phyloP scores from a whole-genome alignment of 2,113 vertebrate genomes.

The Cricetomys ansorgei region DNA sequence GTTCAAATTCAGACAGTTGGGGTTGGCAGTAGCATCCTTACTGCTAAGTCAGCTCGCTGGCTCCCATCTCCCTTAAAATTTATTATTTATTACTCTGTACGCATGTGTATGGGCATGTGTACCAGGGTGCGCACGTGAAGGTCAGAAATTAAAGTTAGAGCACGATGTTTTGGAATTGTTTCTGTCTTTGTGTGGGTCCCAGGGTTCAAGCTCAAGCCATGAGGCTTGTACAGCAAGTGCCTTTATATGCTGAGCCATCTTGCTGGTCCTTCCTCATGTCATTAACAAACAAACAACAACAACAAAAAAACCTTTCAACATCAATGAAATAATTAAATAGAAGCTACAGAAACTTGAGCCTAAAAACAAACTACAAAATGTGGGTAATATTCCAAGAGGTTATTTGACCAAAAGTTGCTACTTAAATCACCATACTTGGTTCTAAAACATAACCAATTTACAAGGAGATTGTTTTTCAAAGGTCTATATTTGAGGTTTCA shows the following conservation, averaged over 20 bases:
- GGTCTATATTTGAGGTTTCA: not conserved
- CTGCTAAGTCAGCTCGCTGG: not conserved
- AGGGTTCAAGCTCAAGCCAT: not conserved
- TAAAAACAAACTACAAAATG: constrained; percentile 8
- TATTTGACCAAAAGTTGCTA: constrained; percentile 36
- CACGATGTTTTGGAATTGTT: not conserved
- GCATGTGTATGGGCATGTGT: not conserved
- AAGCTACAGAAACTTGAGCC: not conserved
- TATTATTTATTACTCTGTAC: not conserved
- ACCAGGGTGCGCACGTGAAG: not conserved
- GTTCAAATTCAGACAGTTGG: not conserved
- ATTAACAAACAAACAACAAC: not conserved
- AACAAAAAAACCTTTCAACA: not conserved
- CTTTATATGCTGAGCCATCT: not conserved
- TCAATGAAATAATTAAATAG: constrained; percentile 20
- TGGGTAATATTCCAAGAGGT: not conserved
- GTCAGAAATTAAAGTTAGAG: too few species aligned
- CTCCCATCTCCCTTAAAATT: too few species aligned
- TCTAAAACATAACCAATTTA: not conserved
- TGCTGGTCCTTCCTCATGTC: not conserved
- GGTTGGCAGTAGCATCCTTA: not conserved
- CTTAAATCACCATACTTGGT: not conserved
- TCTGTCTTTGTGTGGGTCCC: not conserved
- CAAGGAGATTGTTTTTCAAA: not conserved
- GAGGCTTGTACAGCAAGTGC: too few species aligned